Conservation (phyloP, 2,888 invertebrate species). For the Drosophila birchii region DNA sequence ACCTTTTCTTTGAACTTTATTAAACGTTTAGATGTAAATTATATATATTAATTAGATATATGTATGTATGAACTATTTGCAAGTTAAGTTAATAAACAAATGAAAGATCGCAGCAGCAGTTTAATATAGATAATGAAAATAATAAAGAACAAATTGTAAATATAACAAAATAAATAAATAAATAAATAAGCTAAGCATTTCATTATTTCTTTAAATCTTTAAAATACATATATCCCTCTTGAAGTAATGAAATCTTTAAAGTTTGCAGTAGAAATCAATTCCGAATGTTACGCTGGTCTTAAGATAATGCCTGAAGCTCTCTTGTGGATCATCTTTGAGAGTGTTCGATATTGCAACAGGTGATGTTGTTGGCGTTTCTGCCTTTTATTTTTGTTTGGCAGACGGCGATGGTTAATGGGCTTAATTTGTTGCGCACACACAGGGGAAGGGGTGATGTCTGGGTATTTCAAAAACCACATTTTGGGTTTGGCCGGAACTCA, state of each 20-base stretch:
- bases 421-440: constrained; percentile 40
- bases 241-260: neutral
- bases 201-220: neutral
- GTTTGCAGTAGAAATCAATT: constrained; percentile 6
- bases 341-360: constrained; percentile 53
- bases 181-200: neutral
- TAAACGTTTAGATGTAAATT: neutral
- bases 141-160: neutral
- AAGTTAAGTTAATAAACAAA: neutral
- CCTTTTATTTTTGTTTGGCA: constrained; percentile 29
- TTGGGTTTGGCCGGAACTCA: constrained; percentile 71
- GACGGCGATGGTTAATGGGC: constrained; percentile 51
- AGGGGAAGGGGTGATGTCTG: neutral
- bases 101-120: neutral
- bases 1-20: constrained; percentile 1
- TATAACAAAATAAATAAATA: neutral
- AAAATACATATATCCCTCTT: neutral
- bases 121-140: too few relatives aligned
- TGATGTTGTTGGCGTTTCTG: constrained; percentile 30
- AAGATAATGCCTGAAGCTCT: constrained; percentile 17
- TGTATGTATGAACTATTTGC: neutral
- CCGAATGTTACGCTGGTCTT: constrained; percentile 19
- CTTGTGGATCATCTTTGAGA: constrained; percentile 31
- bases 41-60: neutral
- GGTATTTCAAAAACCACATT: constrained; percentile 37